phyloP scores from a whole-genome alignment of 1,140 invertebrate genomes.

The Sitobion miscanthi region DNA sequence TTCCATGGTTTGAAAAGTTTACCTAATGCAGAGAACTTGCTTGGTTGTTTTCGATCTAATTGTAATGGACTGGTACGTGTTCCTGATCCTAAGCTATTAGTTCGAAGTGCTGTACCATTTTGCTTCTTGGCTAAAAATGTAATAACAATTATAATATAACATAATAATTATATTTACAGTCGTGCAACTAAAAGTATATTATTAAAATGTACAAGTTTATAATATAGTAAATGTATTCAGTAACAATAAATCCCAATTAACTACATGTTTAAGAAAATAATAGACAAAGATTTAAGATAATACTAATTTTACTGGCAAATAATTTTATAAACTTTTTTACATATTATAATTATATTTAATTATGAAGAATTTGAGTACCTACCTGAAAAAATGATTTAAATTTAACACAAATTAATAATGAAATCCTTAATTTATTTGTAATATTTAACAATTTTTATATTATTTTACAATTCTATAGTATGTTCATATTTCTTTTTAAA shows the following conservation, averaged over 20 bases:
- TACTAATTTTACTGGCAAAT: background rate
- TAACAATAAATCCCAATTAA: background rate
- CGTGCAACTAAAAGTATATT: background rate
- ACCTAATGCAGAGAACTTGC: slow-evolving; percentile 90
- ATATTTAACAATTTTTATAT: no score
- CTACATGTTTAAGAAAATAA: background rate
- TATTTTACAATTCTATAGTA: no score
- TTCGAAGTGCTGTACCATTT: slow-evolving; percentile 86
- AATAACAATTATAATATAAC: slow-evolving; percentile 20
- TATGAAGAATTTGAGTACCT: background rate
- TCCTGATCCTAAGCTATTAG: slow-evolving; percentile 83
- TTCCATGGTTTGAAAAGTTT: slow-evolving; percentile 98
- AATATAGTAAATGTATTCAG: background rate
- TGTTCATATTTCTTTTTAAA: no score
- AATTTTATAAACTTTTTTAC: background rate
- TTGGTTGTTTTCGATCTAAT: slow-evolving; percentile 76
- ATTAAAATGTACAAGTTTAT: background rate
- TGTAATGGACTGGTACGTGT: slow-evolving; percentile 73
- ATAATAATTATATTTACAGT: background rate
- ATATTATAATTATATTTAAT: background rate
- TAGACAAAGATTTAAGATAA: background rate
- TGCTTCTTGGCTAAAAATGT: slow-evolving; percentile 83
- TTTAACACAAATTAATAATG: no score
- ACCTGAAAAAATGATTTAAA: background rate
- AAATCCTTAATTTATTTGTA: no score